These are phyloP conservation scores for Charadrius vociferus DNA, from an alignment of 2,113 vertebrate species.

Conservation along the genomic window DNA sequence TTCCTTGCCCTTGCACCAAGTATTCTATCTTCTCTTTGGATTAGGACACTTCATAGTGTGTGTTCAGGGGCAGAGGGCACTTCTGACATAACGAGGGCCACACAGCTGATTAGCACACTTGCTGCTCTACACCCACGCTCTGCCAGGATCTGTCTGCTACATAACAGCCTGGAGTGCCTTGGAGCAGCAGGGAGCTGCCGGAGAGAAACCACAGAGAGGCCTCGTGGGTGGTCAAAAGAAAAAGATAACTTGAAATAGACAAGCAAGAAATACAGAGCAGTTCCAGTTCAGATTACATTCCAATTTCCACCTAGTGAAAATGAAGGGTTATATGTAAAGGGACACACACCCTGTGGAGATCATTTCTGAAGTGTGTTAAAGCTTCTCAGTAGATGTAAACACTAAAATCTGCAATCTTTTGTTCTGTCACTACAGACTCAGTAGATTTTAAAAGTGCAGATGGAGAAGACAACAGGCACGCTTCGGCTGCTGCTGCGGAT, in stretches of 20 bases:
- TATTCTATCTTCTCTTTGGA: not conserved
- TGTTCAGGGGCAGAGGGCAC: not conserved
- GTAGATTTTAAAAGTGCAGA: not conserved
- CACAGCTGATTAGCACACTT: not conserved
- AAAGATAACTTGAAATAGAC: slow-evolving; percentile 23
- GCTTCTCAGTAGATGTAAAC: not conserved
- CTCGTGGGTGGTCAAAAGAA: not conserved
- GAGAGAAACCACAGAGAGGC: slow-evolving; percentile 2
- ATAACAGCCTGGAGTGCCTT: slow-evolving; percentile 1
- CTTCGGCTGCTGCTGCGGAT: not conserved
- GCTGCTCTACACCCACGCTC: not conserved
- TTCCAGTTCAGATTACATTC: not conserved
- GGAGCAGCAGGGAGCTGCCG: not conserved
- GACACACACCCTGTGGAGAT: not conserved
- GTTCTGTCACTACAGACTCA: not conserved
- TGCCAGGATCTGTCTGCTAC: not conserved
- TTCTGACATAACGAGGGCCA: not conserved
- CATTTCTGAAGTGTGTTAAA: not conserved
- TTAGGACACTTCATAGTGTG: not conserved
- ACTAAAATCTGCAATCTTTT: not conserved
- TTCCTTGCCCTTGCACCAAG: not conserved
- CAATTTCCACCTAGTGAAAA: not conserved
- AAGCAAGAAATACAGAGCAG: not conserved
- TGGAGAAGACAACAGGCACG: not conserved
- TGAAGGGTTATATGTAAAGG: not conserved